Evolutionary conservation across 2,888 invertebrate genomes (phyloP).

Genomic region (Caradrina clavipalpis): DNA sequence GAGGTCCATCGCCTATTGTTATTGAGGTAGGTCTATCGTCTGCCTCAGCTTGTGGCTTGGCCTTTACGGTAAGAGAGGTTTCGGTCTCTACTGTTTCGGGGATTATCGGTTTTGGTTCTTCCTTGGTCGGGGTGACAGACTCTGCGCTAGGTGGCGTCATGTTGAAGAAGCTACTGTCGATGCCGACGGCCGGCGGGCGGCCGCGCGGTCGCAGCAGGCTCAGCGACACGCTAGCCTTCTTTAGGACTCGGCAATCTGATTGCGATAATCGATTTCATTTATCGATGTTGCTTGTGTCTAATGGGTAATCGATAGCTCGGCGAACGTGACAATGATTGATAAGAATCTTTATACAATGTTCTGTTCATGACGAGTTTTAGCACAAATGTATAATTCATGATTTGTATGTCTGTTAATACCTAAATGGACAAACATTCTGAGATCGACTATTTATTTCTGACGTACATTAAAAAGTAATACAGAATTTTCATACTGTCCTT

Average conservation of each 20-base stretch:
- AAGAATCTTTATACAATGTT: conserved; percentile 12
- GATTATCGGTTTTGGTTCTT: conserved; percentile 66
- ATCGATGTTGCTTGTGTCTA: conserved; percentile 66
- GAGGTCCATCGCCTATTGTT: conserved; percentile 34
- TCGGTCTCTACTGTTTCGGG: conserved; percentile 71
- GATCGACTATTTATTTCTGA: not conserved
- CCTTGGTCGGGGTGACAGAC: conserved; percentile 80
- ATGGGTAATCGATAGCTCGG: conserved; percentile 54
- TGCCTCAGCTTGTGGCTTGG: conserved; percentile 55
- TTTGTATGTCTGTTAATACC: conserved; percentile 25
- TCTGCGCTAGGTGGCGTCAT: conserved; percentile 88
- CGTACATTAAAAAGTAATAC: not conserved
- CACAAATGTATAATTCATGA: conserved; percentile 29
- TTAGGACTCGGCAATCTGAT: conserved; percentile 89
- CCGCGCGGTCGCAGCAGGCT: conserved; percentile 85
- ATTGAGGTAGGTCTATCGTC: conserved; percentile 50
- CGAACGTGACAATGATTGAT: not conserved
- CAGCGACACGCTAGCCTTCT: conserved; percentile 86
- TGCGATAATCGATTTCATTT: conserved; percentile 66
- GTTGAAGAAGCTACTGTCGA: conserved; percentile 84
- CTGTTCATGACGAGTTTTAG: conserved; percentile 25
- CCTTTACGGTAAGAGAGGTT: conserved; percentile 64
- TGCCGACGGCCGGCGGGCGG: conserved; percentile 83
- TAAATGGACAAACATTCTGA: not conserved
- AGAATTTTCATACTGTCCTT: no score